These are phyloP conservation scores for Muscicapa striata DNA, from an alignment of 2,797 vertebrate genomes.

Conservation along the genomic window DNA sequence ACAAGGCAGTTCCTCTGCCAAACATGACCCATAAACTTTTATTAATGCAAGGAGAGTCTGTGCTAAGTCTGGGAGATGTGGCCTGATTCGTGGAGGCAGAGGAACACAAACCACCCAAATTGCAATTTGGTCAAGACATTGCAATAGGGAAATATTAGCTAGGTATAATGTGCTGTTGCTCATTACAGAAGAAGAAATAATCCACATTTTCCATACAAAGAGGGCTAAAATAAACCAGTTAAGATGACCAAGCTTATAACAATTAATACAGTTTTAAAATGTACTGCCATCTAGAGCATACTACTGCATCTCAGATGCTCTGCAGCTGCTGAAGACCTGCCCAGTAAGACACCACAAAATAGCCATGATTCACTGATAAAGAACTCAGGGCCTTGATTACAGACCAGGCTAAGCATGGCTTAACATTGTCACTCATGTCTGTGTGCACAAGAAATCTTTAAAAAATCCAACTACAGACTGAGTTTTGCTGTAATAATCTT, in stretches of 20 bases:
- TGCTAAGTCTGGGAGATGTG: neutral
- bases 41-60: neutral
- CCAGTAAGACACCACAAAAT: neutral
- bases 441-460: neutral
- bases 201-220: neutral
- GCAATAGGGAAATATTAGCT: neutral
- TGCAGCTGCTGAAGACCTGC: neutral
- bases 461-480: neutral
- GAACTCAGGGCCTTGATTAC: neutral
- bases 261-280: slow-evolving; percentile 25
- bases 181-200: neutral
- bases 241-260: neutral
- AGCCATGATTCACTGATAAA: neutral
- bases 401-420: neutral
- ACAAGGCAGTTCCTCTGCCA: neutral
- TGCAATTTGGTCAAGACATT: neutral
- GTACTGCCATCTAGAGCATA: slow-evolving; percentile 42
- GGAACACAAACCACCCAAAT: neutral
- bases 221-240: neutral
- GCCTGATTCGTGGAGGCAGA: neutral
- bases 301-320: neutral
- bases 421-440: neutral
- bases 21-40: neutral
- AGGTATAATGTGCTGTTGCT: neutral
- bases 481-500: neutral